Evolutionary conservation across 2,888 invertebrate species (phyloP), one percentile per base, ranked within the genome.

Genomic region (Latrodectus elegans): DNA sequence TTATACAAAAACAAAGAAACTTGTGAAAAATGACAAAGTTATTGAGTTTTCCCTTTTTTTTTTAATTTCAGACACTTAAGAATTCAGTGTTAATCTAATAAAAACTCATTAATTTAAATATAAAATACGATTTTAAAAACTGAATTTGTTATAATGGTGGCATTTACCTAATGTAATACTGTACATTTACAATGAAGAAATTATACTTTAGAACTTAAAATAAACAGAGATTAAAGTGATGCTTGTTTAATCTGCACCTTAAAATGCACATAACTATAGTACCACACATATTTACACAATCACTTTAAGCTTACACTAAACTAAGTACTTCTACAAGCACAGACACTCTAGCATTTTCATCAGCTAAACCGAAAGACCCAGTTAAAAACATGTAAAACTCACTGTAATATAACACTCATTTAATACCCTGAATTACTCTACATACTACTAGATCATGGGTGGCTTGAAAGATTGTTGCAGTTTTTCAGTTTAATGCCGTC

Each of bases 331-430:
- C 81, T 81, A 81, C 49, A 87, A 87, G 86, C 86, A 86, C 51
- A 60, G 68, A 76, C 52, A 80, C 72, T 78, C 81, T 76, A 77
- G 77, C 81, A 38, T 67, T 76, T 38, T 55, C n/a, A 78, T 84
- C 67, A 68, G 17, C 81, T 84, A 84, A 38, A 38, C 78, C 78
- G 78, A 72, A 72, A 81, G 60, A 81, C 77, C 81, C 76, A 49
- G 80, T 64, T 86, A 72, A 87, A 81, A 81, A 87, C 86, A 81
- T 81, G 77, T 75, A 86, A 86, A 86, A 76, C 70, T 81, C 81
- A 81, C 81, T 76, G 77, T 49, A 75, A 26, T 73, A 64, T 68
- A 73, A 73, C 73, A 84, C 65, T 67, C 73, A 87, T 72, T 65
- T 22, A 81, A 81, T 81, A 81, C 65, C 76, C 77, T 87, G 77